Conservation (phyloP, 2,113 vertebrate genomes). For the Ginglymostoma cirratum region DNA sequence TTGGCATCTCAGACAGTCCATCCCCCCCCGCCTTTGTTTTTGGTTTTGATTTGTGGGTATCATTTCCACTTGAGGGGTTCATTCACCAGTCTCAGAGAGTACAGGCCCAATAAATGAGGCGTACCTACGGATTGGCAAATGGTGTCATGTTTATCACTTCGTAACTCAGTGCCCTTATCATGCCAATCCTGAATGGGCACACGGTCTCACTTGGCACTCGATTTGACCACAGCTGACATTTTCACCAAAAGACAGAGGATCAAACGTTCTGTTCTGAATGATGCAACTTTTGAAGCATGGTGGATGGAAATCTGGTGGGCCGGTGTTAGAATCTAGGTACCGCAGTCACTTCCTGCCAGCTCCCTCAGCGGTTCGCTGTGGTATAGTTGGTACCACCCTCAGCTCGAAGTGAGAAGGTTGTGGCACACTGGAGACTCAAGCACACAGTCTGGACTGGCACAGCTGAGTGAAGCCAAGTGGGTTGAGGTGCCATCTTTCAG, state of each 20-base stretch:
- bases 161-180: not conserved
- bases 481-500: too few relatives aligned
- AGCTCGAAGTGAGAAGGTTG: too few relatives aligned
- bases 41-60: not conserved
- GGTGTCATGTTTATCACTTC: not conserved
- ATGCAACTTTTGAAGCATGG: not conserved
- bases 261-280: not conserved
- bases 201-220: not conserved
- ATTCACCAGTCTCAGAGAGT: not conserved
- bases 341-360: not conserved
- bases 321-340: too few relatives aligned
- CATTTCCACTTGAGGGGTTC: not conserved
- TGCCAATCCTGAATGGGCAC: not conserved
- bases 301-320: not conserved
- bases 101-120: not conserved
- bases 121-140: not conserved
- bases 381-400: not conserved
- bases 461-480: too few relatives aligned
- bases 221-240: not conserved
- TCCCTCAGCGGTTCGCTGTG: not conserved
- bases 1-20: not conserved
- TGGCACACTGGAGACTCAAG: too few relatives aligned
- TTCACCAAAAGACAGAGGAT: not conserved
- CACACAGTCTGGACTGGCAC: too few relatives aligned
- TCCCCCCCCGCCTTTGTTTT: not conserved